These are phyloP conservation scores for Zaprionus capensis DNA, from an alignment of 1,140 invertebrate species.

Conservation along the genomic window DNA sequence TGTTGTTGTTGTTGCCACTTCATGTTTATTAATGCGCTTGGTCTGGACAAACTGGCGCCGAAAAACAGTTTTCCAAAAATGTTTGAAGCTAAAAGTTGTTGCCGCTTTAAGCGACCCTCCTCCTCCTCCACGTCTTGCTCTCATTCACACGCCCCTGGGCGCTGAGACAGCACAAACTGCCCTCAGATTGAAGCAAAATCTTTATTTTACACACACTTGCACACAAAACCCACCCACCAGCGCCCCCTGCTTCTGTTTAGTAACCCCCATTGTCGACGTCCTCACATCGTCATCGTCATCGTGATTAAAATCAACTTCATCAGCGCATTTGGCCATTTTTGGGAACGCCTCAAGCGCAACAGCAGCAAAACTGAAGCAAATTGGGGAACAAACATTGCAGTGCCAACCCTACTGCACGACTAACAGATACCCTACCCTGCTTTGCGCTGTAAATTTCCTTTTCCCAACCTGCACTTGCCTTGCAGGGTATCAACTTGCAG, in stretches of 20 bases:
- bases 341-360: conserved; percentile 46
- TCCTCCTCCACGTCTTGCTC: background rate
- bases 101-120: conserved; percentile 24
- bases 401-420: conserved; percentile 2
- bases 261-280: conserved; percentile 18
- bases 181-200: conserved; percentile 9
- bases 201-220: conserved; percentile 3
- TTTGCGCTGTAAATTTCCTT: too few relatives aligned
- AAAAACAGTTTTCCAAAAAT: conserved; percentile 16
- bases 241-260: conserved; percentile 15
- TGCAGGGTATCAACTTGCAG: background rate
- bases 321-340: conserved; percentile 50
- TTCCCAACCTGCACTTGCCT: background rate
- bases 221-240: conserved; percentile 1
- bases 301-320: conserved; percentile 59
- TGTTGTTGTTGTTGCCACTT: conserved; percentile 28
- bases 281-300: conserved; percentile 24
- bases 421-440: background rate
- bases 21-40: conserved; percentile 45
- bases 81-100: conserved; percentile 6
- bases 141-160: background rate
- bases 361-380: conserved; percentile 33
- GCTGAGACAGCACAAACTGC: conserved; percentile 16
- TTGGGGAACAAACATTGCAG: conserved; percentile 10
- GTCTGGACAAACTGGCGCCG: conserved; percentile 41